Base-by-base conservation (phyloP, 1,140 invertebrate species). In the Mycetomoellerius zeteki region DNA sequence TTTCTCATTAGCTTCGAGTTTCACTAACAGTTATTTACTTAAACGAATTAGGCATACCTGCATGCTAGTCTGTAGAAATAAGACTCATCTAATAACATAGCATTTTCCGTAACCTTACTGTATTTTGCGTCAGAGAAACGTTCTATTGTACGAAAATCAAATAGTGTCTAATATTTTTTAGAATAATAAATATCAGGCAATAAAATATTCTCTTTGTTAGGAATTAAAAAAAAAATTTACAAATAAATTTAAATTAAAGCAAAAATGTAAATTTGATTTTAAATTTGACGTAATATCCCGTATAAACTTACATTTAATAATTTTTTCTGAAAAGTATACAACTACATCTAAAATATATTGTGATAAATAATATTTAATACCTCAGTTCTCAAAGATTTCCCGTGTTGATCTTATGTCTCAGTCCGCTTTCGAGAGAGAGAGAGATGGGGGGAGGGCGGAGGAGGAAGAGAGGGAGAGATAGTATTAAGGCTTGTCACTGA, bases 1-100 rank as follows among this genome's bases (percentile, higher is more conserved):
- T 90, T 90, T 75, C 86, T 90, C 77, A 90, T 90, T 90, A 90
- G 47, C 65, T 52, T 52, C 30, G 56, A 52, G 50, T 72, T 52
- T 89, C 64, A 73, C 81, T 87, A 52, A 37, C 84, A 54, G 75
- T 90, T 90, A 90, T 76, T 77, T 82, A 73, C 76, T 54, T 73
- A 56, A 76, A 81, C 50, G 16, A 64, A 87, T 85, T 67, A 81
- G 80, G 69, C 80, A 73, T 75, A 75, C 27, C 50, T n/a, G 33
- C 30, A 14, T 8, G 30, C 8, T 71, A 47, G 47, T 47, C 62
- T 24, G 65, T 72, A 58, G 67, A 82, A 65, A 72, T 71, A 10
- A 19, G 16, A 58, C 21, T 54, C 19, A 12, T 3, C 37, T 76
- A 60, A n/a, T 37, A 24, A 47, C 52, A 16, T 24, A 30, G 4